Percentiles rank a stretch among this genome's conserved stretches.
Evolutionary conservation across 2,797 vertebrate genomes (phyloP).

Genomic region (Cryptoblepharus egeriae): DNA sequence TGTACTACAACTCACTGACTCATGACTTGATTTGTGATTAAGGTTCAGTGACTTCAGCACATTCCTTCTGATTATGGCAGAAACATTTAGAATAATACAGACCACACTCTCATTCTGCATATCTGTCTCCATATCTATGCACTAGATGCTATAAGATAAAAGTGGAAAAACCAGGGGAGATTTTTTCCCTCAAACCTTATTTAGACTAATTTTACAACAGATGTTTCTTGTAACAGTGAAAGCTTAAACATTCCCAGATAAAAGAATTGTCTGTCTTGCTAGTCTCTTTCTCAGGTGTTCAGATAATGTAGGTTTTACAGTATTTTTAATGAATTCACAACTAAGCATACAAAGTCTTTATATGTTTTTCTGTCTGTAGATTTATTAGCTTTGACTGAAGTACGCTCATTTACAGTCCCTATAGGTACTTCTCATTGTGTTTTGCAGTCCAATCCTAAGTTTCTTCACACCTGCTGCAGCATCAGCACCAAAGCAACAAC

Average conservation of each 20-base stretch:
- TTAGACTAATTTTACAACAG: neutral
- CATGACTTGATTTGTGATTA: too few species aligned
- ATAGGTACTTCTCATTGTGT: neutral
- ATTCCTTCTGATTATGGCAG: neutral
- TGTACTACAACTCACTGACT: too few species aligned
- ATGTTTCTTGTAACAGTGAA: neutral
- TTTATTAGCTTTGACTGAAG: rapidly evolving
- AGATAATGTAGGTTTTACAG: neutral
- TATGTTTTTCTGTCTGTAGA: neutral
- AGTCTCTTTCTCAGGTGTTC: neutral
- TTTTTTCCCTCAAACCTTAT: neutral
- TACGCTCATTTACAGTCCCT: slow-evolving; percentile 14
- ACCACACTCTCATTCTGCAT: neutral
- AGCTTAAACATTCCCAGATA: neutral
- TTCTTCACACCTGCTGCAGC: too few species aligned
- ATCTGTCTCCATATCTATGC: neutral
- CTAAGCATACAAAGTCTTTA: neutral
- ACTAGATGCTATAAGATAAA: neutral
- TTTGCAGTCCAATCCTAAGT: neutral
- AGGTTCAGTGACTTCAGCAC: too few species aligned
- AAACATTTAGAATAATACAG: neutral
- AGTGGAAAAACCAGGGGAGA: neutral
- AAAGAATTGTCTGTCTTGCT: neutral
- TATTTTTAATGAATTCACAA: rapidly evolving
- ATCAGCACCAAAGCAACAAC: too few species aligned